Percentiles rank a stretch among this genome's conserved stretches.
These are phyloP conservation scores for Oplegnathus fasciatus DNA, from an alignment of 2,113 vertebrate genomes.

Conservation along the genomic window DNA sequence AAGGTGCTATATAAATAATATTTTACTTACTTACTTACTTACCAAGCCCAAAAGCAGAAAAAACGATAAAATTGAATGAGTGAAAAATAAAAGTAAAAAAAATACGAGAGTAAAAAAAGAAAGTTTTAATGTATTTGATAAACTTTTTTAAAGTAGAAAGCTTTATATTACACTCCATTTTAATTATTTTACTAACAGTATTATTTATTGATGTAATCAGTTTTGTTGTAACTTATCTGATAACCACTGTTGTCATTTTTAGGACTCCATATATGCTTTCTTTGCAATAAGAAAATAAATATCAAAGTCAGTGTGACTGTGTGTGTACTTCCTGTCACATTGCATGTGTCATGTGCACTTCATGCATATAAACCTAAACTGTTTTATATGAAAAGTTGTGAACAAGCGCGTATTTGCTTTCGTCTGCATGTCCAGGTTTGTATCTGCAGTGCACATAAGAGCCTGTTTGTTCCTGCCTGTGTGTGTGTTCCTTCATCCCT, in stretches of 20 bases:
- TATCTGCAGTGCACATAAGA: constrained; percentile 38
- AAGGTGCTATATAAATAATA: too few species aligned
- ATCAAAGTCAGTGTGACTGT: not conserved
- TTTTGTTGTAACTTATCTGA: not conserved
- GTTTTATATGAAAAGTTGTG: constrained; percentile 6
- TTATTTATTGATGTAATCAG: not conserved
- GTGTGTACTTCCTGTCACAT: not conserved
- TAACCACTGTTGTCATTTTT: not conserved
- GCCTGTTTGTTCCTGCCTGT: constrained; percentile 53
- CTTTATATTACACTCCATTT: not conserved
- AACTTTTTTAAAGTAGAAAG: not conserved
- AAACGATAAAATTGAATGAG: not conserved
- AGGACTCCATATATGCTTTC: not conserved
- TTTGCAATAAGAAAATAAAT: not conserved
- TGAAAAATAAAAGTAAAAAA: not conserved
- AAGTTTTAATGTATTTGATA: not conserved
- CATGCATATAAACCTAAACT: not conserved
- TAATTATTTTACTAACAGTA: not conserved
- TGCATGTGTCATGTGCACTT: not conserved
- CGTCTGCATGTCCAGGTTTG: not conserved
- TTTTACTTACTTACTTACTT: too few species aligned
- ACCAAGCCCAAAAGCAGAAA: not conserved
- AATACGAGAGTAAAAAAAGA: accelerated
- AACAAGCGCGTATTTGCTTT: not conserved
- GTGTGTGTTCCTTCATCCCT: constrained; percentile 45